These are phyloP conservation scores for Microdon myrmicae DNA, from an alignment of 2,888 invertebrate genomes.

Conservation along the genomic window DNA sequence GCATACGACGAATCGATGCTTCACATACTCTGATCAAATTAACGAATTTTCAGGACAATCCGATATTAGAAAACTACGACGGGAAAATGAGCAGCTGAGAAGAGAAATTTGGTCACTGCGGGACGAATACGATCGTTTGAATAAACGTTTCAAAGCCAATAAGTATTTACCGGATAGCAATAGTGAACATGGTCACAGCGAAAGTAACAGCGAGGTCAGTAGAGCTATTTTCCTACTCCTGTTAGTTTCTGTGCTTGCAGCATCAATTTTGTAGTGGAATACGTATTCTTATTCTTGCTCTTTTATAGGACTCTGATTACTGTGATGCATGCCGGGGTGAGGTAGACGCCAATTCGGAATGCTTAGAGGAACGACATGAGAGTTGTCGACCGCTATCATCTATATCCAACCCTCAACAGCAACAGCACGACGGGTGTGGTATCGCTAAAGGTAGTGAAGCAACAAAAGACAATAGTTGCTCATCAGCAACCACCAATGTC, in stretches of 20 bases:
- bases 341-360: constrained; percentile 55
- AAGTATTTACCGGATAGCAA: constrained; percentile 60
- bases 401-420: neutral
- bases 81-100: constrained; percentile 88
- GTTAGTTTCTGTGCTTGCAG: neutral
- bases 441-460: neutral
- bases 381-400: constrained; percentile 31
- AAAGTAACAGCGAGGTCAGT: constrained; percentile 35
- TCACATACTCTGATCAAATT: constrained; percentile 41
- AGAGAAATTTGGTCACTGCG: constrained; percentile 87
- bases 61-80: constrained; percentile 87
- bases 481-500: constrained; percentile 12
- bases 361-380: constrained; percentile 56
- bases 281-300: constrained; percentile 6
- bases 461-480: constrained; percentile 6
- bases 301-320: constrained; percentile 63
- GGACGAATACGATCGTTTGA: constrained; percentile 88
- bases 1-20: neutral
- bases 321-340: constrained; percentile 64
- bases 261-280: neutral
- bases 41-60: constrained; percentile 76
- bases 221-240: neutral
- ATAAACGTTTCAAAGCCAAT: constrained; percentile 77
- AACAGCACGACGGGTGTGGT: constrained; percentile 17
- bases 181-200: constrained; percentile 46